Percentiles rank a stretch among this genome's conserved stretches.
These are phyloP conservation scores for Plumapathes pennacea DNA, from an alignment of 92 coral and sea anemone species.

Conservation along the genomic window DNA sequence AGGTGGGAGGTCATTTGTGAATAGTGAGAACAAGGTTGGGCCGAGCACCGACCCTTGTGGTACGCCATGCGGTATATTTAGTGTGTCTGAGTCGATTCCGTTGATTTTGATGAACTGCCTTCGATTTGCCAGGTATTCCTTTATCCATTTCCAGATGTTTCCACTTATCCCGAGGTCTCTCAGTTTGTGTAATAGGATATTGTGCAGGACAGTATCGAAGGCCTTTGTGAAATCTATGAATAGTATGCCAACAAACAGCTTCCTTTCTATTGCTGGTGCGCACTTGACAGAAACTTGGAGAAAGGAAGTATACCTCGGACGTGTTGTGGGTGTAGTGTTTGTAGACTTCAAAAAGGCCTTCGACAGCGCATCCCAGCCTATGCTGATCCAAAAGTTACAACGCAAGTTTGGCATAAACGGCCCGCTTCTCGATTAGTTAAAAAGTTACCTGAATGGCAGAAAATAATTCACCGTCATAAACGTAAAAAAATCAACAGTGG, in stretches of 20 bases:
- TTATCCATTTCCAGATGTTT: conserved; percentile 30
- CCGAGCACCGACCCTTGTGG: conserved; percentile 27
- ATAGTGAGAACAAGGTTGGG: conserved; percentile 37
- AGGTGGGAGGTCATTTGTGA: conserved; percentile 26
- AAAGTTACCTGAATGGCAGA: conserved; percentile 5
- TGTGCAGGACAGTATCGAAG: conserved; percentile 29
- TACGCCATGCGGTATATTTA: conserved; percentile 16
- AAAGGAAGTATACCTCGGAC: conserved; percentile 16
- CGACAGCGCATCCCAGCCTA: conserved; percentile 28
- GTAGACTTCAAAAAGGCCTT: conserved; percentile 24
- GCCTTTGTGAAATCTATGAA: conserved; percentile 38
- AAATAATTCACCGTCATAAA: neutral
- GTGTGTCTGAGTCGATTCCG: conserved; percentile 21
- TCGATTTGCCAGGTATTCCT: conserved; percentile 20
- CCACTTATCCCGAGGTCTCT: conserved; percentile 21
- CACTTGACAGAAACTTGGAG: conserved; percentile 38
- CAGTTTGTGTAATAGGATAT: conserved; percentile 22
- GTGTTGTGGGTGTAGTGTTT: conserved; percentile 18
- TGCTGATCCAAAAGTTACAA: conserved; percentile 15
- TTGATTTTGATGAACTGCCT: conserved; percentile 18
- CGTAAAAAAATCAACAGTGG: conserved; percentile 5
- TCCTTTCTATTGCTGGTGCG: conserved; percentile 28
- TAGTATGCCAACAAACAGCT: conserved; percentile 27
- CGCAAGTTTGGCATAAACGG: conserved; percentile 20
- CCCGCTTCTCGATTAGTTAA: conserved; percentile 4